Evolutionary conservation across 2,888 invertebrate genomes (phyloP), one percentile per base, ranked within the genome.

Genomic region (Anthophora plumipes): DNA sequence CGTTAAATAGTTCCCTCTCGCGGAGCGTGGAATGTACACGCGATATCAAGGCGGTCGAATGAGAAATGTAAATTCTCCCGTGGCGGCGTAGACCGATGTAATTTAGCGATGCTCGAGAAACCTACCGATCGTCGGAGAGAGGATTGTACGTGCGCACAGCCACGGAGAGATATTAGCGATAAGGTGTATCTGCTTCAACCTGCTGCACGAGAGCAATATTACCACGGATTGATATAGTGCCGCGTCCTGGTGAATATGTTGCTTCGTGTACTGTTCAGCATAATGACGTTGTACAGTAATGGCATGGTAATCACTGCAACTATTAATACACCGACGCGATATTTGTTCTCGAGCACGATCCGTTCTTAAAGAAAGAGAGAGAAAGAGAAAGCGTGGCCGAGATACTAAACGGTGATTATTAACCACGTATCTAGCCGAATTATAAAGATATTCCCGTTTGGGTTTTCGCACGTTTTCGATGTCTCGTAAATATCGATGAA

Each of bases 271-370:
- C 86, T 83, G 84, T 77, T 87, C 86, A 66, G 72, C 80, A 77
- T 86, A 87, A 88, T 87, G 83, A 87, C 88, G 83, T 88, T 86
- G 84, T 88, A 86, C 80, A 77, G 77, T 87, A 87, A 87, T 87
- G 84, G 81, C 78, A 87, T 77, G 86, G 77, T 88, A 87, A 87
- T 87, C 87, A 85, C 80, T 72, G 68, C 71, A 72, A 80, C 84
- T 80, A 88, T 88, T 87, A 88, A 88, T 87, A 86, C 86, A 66
- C 80, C 80, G 77, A 81, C 77, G 81, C 83, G 79, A 86, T 81
- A 87, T 87, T 85, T 87, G 82, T 88, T 88, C 84, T 70, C 74
- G 63, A 66, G 25, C 63, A 76, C 74, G 82, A 85, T 88, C 73
- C 61, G 84, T 83, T 86, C 86, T 73, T 52, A 46, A 31, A 31